These are phyloP conservation scores for Mixornis gularis DNA, from an alignment of 2,113 vertebrate species.

Conservation along the genomic window DNA sequence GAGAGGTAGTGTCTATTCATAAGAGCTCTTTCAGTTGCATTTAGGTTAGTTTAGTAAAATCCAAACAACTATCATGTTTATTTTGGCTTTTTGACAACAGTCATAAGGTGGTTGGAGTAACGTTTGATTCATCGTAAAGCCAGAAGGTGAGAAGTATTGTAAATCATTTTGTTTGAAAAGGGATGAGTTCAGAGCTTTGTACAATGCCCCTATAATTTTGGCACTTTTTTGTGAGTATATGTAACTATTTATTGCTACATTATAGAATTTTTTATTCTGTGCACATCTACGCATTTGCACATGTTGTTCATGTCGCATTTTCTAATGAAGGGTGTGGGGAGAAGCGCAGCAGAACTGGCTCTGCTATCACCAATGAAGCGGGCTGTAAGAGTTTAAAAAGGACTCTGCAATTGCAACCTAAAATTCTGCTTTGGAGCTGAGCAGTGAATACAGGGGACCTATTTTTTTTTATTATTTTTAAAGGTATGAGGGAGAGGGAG, in stretches of 20 bases:
- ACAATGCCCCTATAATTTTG: constrained; percentile 35
- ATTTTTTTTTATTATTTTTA: not conserved
- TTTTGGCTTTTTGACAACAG: constrained; percentile 54
- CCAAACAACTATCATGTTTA: constrained; percentile 14
- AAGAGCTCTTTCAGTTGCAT: not conserved
- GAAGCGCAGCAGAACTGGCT: not conserved
- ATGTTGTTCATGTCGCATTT: not conserved
- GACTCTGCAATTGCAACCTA: not conserved
- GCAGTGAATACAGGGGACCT: not conserved
- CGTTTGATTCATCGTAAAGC: constrained; percentile 45
- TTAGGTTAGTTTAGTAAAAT: constrained; percentile 49
- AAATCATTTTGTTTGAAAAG: constrained; percentile 46
- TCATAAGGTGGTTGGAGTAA: constrained; percentile 49
- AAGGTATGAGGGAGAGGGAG: not conserved
- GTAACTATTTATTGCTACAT: not conserved
- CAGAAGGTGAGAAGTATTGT: constrained; percentile 53
- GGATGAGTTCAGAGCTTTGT: constrained; percentile 3
- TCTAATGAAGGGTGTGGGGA: not conserved
- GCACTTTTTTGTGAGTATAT: not conserved
- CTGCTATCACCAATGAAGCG: not conserved
- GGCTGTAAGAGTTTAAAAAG: not conserved
- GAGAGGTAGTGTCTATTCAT: constrained; percentile 28
- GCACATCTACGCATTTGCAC: not conserved
- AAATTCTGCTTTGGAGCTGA: not conserved
- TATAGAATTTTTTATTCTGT: constrained; percentile 7